Conservation (phyloP, 2,888 invertebrate species). For the Limnephilus marmoratus region DNA sequence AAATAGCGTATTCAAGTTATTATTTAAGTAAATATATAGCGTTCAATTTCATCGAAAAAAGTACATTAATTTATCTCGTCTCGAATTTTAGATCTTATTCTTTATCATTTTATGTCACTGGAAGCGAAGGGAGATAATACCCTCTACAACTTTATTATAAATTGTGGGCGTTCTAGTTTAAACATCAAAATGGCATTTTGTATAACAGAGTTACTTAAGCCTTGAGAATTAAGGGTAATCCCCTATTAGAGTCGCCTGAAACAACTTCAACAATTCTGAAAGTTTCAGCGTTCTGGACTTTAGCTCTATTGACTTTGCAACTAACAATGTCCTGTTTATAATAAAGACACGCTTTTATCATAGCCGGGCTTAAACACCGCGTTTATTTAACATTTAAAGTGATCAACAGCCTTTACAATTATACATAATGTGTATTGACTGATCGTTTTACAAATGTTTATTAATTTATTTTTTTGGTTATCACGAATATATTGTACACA, state of each 20-base stretch:
- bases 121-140: not conserved
- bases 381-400: not conserved
- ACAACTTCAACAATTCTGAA: conserved; percentile 40
- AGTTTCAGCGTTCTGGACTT: conserved; percentile 31
- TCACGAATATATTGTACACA: too few species aligned
- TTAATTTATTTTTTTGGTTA: too few species aligned
- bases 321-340: conserved; percentile 35
- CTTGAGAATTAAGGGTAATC: conserved; percentile 34
- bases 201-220: conserved; percentile 34
- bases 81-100: not conserved
- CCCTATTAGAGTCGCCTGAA: conserved; percentile 44
- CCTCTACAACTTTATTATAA: not conserved
- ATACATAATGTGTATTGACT: not conserved
- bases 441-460: not conserved
- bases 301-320: conserved; percentile 32
- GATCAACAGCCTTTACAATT: not conserved
- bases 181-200: conserved; percentile 37
- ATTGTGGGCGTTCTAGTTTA: conserved; percentile 8
- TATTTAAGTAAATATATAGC: too few species aligned
- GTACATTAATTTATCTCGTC: not conserved
- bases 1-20: too few species aligned
- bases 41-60: not conserved
- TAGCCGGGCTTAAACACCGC: not conserved
- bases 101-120: not conserved
- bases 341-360: not conserved